Conservation (phyloP, 2,888 invertebrate genomes). For the Himalopsyche tibetana region DNA sequence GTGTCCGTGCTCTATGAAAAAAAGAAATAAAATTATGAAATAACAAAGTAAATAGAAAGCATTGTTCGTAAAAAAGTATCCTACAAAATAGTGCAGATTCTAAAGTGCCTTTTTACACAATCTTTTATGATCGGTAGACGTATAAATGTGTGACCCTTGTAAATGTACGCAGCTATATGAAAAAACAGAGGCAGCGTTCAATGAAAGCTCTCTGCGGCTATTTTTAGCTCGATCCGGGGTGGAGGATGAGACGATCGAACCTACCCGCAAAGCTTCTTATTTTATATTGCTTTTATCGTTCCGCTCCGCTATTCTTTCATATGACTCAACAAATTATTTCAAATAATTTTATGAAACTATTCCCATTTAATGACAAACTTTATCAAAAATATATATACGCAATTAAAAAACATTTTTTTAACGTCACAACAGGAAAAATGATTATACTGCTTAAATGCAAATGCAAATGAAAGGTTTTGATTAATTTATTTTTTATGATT, state of each 20-base stretch:
- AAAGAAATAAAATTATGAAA: conserved; percentile 64
- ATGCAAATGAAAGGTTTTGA: too few relatives aligned
- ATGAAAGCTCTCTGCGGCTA: conserved; percentile 69
- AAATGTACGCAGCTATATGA: conserved; percentile 48
- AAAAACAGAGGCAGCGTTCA: conserved; percentile 65
- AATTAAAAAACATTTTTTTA: too few relatives aligned
- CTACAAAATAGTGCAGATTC: background rate
- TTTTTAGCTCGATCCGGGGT: conserved; percentile 72
- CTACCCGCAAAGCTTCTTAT: conserved; percentile 42
- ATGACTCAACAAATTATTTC: background rate
- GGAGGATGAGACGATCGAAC: conserved; percentile 57
- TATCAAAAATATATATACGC: too few relatives aligned
- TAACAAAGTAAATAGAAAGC: background rate
- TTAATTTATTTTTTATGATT: too few relatives aligned
- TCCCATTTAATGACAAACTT: background rate
- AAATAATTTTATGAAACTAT: background rate
- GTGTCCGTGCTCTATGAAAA: conserved; percentile 71
- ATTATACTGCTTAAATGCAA: too few relatives aligned
- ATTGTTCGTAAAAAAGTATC: background rate
- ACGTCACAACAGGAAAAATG: too few relatives aligned
- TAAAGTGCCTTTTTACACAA: background rate
- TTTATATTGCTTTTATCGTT: conserved; percentile 17
- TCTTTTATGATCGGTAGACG: conserved; percentile 66
- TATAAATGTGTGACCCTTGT: conserved; percentile 66
- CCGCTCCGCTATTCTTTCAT: background rate